Conservation (phyloP, 1,140 invertebrate genomes). For the Gerris buenoi region DNA sequence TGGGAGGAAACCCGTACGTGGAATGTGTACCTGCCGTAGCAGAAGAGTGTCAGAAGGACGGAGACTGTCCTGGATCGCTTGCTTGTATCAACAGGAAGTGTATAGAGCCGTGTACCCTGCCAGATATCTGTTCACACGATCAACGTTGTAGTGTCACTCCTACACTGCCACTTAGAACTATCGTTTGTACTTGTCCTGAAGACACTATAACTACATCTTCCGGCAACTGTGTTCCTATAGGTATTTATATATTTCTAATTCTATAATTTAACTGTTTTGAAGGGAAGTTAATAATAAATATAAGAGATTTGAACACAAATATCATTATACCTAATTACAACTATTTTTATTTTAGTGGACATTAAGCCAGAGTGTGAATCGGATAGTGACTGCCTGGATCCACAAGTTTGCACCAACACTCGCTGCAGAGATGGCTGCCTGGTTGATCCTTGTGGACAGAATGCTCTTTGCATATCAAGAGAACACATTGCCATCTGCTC, state of each 20-base stretch:
- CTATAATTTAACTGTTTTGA: too few relatives aligned
- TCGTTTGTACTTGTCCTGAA: conserved; percentile 64
- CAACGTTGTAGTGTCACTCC: conserved; percentile 64
- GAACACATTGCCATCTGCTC: conserved; percentile 60
- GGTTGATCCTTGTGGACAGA: conserved; percentile 60
- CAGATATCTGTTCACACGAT: conserved; percentile 50
- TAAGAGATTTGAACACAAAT: too few relatives aligned
- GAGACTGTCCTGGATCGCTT: conserved; percentile 53
- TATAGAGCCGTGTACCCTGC: conserved; percentile 52
- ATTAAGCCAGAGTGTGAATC: conserved; percentile 37
- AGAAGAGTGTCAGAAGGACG: conserved; percentile 51
- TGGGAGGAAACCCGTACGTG: conserved; percentile 60
- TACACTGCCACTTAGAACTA: conserved; percentile 57
- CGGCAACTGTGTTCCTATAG: conserved; percentile 45
- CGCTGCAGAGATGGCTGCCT: conserved; percentile 65
- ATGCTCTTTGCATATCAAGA: conserved; percentile 61
- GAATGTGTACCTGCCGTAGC: conserved; percentile 37
- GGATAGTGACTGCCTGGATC: conserved; percentile 53
- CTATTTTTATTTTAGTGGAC: background rate
- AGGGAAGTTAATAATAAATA: too few relatives aligned
- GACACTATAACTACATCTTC: conserved; percentile 46
- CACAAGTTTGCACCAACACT: conserved; percentile 55
- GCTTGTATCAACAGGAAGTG: conserved; percentile 64
- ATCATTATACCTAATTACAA: too few relatives aligned
- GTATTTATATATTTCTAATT: too few relatives aligned